Base-by-base conservation (phyloP, 2,113 vertebrate species). In the Conger conger region DNA sequence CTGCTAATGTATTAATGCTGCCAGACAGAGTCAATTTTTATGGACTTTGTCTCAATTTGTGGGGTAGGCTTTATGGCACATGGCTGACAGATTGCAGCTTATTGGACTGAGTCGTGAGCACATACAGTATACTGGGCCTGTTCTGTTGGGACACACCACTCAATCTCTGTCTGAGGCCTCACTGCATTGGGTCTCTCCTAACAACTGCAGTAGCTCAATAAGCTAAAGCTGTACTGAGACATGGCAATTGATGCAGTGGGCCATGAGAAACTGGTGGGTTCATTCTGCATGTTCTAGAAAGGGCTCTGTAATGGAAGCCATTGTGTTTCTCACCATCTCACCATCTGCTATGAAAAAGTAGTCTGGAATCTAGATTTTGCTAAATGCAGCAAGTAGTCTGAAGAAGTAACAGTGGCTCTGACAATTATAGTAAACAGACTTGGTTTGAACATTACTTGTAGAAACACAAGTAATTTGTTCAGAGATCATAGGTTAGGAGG, bases 1-100 rank as follows among this genome's bases (percentile, higher is more conserved):
- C 81, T 88, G 85, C 86, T 90, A 89, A 91, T 92, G 89, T 78
- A 83, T 84, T 87, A 87, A 83, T 85, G 88, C 87, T 92, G 86
- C 89, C 90, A 94, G 92, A 87, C 91, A 89, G 88, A 91, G 92
- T 94, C 88, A 91, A 90, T 94, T 93, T 94, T 93, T 93, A 84
- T 89, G 92, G 90, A 88, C 91, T 93, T 94, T 92, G 95, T 95
- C 93, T 92, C 88, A 95, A 94, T 94, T 93, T 94, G 90, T 90
- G 87, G 91, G 92, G 92, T 79, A 80, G 84, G 85, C 91, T 91
- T 94, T 94, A 92, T 92, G 93, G 93, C 93, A 94, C 89, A 90
- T 88, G 88, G 88, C 87, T 88, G 88, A 92, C 89, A 94, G 92
- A 95, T 92, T 92, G 88, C 90, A 92, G 90, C 91, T 92, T 94